Base-by-base conservation (phyloP, 2,113 vertebrate genomes). In the Ursus arctos region DNA sequence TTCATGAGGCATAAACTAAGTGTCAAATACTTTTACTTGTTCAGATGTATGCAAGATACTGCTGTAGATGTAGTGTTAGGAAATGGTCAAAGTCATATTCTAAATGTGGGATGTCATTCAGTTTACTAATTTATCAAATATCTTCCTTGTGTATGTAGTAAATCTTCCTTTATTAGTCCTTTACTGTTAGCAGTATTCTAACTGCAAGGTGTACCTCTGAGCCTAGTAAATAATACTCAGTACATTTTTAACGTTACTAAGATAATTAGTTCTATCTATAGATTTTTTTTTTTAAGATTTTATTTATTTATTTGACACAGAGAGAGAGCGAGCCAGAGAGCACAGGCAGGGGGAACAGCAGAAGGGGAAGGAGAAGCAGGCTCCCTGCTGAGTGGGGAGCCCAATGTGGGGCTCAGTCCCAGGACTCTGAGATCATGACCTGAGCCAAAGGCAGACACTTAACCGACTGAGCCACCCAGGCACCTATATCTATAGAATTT, bases 21-120 rank as follows among this genome's bases (percentile, higher is more conserved):
- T 86, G 21, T 47, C 51, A 63, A 16, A 47, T 96, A 33, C 36
- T 97, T 97, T 22, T 59, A 26, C 53, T 82, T 95, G 21, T 79
- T 95, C 49, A 93, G 14, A 65, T 95, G 49, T 22, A 16, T 94
- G 26, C 7, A 94, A 53, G 94, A 81, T 92, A 72, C 40, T 76
- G 7, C 13, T 69, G 2, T 93, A 13, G 53, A 55, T 71, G 7
- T 72, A 97, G 3, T 59, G 6, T 10, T 61, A 79, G 40, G 9
- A 72, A 76, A 74, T 89, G n/a, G 94, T n/a, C 51, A 93, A 93
- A 93, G n/a, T 33, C 47, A 67, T 3, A 81, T 16, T 74, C 21
- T 67, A 7, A 94, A 67, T 92, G 87, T 84, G 24, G 18, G 14
- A 26, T 94, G 31, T 80, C 47, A 65, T 90, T 95, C 49, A 77